Conservation (phyloP, 2,797 vertebrate species). For the Falco columbarius region DNA sequence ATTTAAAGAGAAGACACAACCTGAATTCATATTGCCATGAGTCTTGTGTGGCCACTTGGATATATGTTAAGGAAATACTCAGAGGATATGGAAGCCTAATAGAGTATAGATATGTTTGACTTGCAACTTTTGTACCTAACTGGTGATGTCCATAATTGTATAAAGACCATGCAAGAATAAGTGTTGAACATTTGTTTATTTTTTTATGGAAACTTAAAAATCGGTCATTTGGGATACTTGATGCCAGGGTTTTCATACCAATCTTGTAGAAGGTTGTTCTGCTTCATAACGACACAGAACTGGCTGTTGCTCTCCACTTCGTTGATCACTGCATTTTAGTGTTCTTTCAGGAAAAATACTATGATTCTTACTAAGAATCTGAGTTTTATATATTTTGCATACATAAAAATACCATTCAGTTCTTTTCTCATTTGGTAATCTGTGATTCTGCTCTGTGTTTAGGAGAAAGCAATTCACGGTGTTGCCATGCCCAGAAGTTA, state of each 20-base stretch:
- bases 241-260: background rate
- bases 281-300: background rate
- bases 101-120: background rate
- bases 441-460: slow-evolving; percentile 36
- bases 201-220: background rate
- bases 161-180: background rate
- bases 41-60: background rate
- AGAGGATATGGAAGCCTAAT: background rate
- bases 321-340: background rate
- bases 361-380: background rate
- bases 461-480: slow-evolving; percentile 91
- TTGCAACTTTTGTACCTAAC: background rate
- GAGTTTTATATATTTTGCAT: background rate
- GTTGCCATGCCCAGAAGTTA: slow-evolving; percentile 92
- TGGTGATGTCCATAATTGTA: background rate
- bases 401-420: background rate
- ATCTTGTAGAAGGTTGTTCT: background rate
- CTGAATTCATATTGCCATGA: background rate
- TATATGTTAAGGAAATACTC: background rate
- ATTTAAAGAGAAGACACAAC: background rate
- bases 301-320: background rate
- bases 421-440: background rate
- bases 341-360: background rate
- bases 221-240: background rate
- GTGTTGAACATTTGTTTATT: background rate